A percentile compares a stretch with the other conserved stretches of the same genome.
phyloP scores from a whole-genome alignment of 2,797 vertebrate species.

The Enteromius unitaeniatus region DNA sequence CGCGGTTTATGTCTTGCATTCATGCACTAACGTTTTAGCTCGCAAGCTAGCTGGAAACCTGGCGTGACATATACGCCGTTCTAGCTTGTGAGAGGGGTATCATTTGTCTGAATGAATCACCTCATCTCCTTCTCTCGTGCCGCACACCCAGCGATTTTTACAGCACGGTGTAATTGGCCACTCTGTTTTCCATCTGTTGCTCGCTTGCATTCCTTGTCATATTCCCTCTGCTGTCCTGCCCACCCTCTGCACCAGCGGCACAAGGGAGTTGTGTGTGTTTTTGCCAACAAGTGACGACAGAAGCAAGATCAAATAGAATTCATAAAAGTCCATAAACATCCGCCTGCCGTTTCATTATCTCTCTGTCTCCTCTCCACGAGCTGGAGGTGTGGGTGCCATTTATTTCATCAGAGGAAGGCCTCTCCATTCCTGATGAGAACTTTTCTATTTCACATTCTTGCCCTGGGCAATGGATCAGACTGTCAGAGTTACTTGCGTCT shows the following conservation, averaged over 20 bases:
- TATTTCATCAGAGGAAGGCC: slow-evolving; percentile 38
- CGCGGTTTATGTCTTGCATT: slow-evolving; percentile 13
- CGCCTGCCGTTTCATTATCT: slow-evolving; percentile 47
- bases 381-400: slow-evolving; percentile 33
- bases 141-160: slow-evolving; percentile 42
- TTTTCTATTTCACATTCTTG: slow-evolving; percentile 42
- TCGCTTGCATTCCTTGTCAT: slow-evolving; percentile 49
- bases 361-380: slow-evolving; percentile 8
- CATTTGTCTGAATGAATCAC: slow-evolving; percentile 55
- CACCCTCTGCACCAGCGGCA: slow-evolving; percentile 26
- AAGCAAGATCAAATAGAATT: slow-evolving; percentile 52
- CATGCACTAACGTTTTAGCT: not conserved
- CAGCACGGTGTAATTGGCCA: slow-evolving; percentile 42
- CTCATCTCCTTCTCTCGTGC: slow-evolving; percentile 42
- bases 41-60: slow-evolving; percentile 28
- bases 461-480: slow-evolving; percentile 36
- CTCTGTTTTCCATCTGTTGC: slow-evolving; percentile 54
- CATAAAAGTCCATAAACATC: slow-evolving; percentile 54
- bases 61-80: not conserved
- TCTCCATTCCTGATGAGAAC: slow-evolving; percentile 34
- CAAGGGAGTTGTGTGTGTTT: slow-evolving; percentile 32
- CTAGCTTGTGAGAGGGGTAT: slow-evolving; percentile 28
- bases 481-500: slow-evolving; percentile 39
- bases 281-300: slow-evolving; percentile 41
- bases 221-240: slow-evolving; percentile 34